Evolutionary conservation across 2,113 vertebrate genomes (phyloP), one percentile per base, ranked within the genome.

Genomic region (Tupaia chinensis): DNA sequence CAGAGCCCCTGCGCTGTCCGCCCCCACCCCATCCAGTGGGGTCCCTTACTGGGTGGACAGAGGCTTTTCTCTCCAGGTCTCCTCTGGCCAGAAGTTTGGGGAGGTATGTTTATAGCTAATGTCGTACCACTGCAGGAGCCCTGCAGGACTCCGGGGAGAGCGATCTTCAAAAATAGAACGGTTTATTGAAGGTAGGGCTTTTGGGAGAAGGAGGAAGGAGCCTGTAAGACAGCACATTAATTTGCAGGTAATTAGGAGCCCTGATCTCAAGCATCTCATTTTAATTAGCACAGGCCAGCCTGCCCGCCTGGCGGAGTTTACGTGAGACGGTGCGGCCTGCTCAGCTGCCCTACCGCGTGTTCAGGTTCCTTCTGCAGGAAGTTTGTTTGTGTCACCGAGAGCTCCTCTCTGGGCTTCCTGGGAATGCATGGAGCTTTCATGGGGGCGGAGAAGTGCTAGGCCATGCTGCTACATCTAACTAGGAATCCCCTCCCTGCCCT

Each of bases 1-100:
- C 2, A 9, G 72, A 56, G 12, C 5, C 0, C 0, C 34, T 0
- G 2, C 13, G 10, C 7, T 11, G 9, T 12, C 56, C 0, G 0
- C 5, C 12, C 11, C 29, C 7, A 0, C 15, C 32, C 54, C 68
- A 8, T 0, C 72, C 16, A 72, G 34, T 32, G 74, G 10, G 25
- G n/a, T 65, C 32, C 0, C 1, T 65, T 34, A 15, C 72, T 56
- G 34, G n/a, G 66, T 58, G 32, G 54, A 44, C 29, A 56, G 0
- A 61, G 32, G 17, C 81, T 70, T 70, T 29, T 20, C 14, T 66
- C 25, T 1, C 11, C 3, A 29, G 72, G 27, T 82, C 10, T 61
- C 54, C 65, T 77, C 29, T 69, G 82, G 69, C 20, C 53, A 7
- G n/a, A 23, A 25, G 1, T n/a, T 25, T 0, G 0, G 56, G 68